Base-by-base conservation (phyloP, 1,140 invertebrate species). In the Dreissena rostriformis region DNA sequence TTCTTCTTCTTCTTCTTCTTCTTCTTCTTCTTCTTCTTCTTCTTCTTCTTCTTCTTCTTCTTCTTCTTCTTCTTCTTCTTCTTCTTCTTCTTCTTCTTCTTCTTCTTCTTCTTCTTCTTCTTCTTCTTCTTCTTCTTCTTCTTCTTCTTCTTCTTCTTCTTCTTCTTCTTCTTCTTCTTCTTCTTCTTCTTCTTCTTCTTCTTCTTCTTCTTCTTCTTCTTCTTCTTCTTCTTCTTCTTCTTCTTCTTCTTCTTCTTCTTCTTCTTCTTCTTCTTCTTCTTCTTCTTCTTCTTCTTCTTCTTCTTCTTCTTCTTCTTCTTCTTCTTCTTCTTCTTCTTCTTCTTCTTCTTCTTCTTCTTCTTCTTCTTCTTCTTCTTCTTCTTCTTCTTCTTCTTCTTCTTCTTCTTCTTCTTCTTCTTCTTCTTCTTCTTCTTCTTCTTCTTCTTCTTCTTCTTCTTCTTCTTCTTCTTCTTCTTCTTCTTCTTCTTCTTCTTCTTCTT, bases 211-310 rank as follows among this genome's bases (percentile, higher is more conserved):
- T n/a, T n/a, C n/a, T n/a, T 61, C n/a, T n/a, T 61, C n/a, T n/a
- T 61, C 55, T 61, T 15, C 55, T 61, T 61, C 55, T 61, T 61
- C 55, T 61, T 61, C 55, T 61, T 61, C 55, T 61, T 15, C 55
- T 61, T 61, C 55, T 61, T 61, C 55, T 61, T 15, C 55, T 61
- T 61, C 55, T 61, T 61, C 55, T 61, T 61, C 55, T 61, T 61
- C 55, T 61, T 61, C n/a, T 61, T 61, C 55, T 61, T 15, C 55
- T 61, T 61, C 55, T 61, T 61, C 55, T 61, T 15, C 55, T 61
- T 61, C 55, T 61, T 15, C 55, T 61, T 61, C 55, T 61, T 61
- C 55, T 61, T 15, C 55, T 61, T 61, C 55, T 61, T 61, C 55
- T 61, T 15, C 55, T 61, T 61, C 55, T 61, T 61, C 55, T 61